phyloP scores from a whole-genome alignment of 2,888 invertebrate species.

The Macrosoma leucophasiata region DNA sequence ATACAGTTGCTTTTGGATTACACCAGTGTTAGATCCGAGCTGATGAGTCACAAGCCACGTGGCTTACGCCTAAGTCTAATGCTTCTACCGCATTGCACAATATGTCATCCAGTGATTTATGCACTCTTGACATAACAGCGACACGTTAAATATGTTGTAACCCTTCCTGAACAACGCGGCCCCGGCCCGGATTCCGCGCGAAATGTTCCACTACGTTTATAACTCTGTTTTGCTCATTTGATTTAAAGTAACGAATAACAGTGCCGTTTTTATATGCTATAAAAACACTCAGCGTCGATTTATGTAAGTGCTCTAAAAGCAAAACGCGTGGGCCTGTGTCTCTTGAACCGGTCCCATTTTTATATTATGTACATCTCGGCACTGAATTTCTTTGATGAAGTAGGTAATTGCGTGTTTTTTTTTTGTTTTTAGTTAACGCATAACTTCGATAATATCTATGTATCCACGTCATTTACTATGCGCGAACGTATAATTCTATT shows the following conservation, averaged over 20 bases:
- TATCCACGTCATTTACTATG: slow-evolving; percentile 12
- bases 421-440: slow-evolving; percentile 23
- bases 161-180: slow-evolving; percentile 24
- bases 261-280: slow-evolving; percentile 37
- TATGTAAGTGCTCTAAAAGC: slow-evolving; percentile 52
- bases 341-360: slow-evolving; percentile 35
- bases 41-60: slow-evolving; percentile 23
- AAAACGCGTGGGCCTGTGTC: slow-evolving; percentile 40
- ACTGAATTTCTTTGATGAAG: slow-evolving; percentile 14
- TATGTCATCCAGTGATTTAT: slow-evolving; percentile 35
- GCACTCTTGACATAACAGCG: slow-evolving; percentile 32
- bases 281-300: slow-evolving; percentile 37
- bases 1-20: slow-evolving; percentile 25
- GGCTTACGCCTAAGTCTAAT: slow-evolving; percentile 33
- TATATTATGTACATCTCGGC: slow-evolving; percentile 30
- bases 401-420: slow-evolving; percentile 16
- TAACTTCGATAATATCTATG: slow-evolving; percentile 26
- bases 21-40: too few relatives aligned
- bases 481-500: slow-evolving; percentile 23
- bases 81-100: slow-evolving; percentile 39
- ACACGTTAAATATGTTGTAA: slow-evolving; percentile 33
- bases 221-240: slow-evolving; percentile 30
- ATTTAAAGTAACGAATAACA: slow-evolving; percentile 37
- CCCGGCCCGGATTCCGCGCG: slow-evolving; percentile 32
- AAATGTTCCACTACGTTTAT: slow-evolving; percentile 33